These are phyloP conservation scores for human DNA, from an alignment of 2,113 vertebrate species.

Conservation along the genomic window GRCh38 chr17:46633501-46634000, in stretches of 20 bases:
- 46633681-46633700: not conserved
- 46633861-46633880: not conserved
- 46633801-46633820: not conserved
- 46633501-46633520: no score
- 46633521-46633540: no score
- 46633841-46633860: not conserved
- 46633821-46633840: conserved; percentile 16
- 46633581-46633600: not conserved
- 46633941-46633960: no score
- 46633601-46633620: not conserved
- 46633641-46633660: not conserved
- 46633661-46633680: not conserved
- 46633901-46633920: no score
- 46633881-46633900: no score
- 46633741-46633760: not conserved
- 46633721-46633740: conserved; percentile 1
- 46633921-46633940: no score
- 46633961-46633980: no score
- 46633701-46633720: conserved; percentile 6
- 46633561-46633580: not conserved
- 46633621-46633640: not conserved
- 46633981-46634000: no score
- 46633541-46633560: conserved; percentile 36
- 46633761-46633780: not conserved
- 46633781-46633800: not conserved